Evolutionary conservation across 2,797 vertebrate genomes (phyloP).

Genomic region (Aplochiton taeniatus): DNA sequence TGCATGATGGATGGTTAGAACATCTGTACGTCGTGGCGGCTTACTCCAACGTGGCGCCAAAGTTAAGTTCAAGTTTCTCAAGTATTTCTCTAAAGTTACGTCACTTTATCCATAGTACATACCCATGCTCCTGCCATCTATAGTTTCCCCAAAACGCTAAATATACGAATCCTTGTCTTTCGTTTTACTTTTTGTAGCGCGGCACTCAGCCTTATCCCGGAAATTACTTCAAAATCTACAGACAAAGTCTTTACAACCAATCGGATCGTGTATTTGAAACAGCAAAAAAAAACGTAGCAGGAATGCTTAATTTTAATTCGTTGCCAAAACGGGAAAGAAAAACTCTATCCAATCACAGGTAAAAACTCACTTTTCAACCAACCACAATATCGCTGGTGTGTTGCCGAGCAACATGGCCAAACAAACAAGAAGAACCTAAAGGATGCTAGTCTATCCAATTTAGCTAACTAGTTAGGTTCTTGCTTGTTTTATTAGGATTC

Average conservation of each 20-base stretch:
- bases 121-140: slow-evolving; percentile 36
- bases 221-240: slow-evolving; percentile 41
- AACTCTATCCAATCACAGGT: slow-evolving; percentile 12
- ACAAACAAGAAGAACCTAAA: neutral
- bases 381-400: slow-evolving; percentile 11
- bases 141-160: neutral
- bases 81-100: neutral
- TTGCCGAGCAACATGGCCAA: slow-evolving; percentile 29
- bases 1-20: no score
- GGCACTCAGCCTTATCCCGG: slow-evolving; percentile 9
- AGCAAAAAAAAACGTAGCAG: neutral
- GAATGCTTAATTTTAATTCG: slow-evolving; percentile 25
- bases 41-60: no score
- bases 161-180: neutral
- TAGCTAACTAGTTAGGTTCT: no score
- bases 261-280: slow-evolving; percentile 1
- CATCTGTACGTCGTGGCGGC: no score
- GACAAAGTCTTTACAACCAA: slow-evolving; percentile 29
- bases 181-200: neutral
- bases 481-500: neutral
- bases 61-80: neutral
- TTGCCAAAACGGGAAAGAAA: neutral
- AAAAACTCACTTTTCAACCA: slow-evolving; percentile 9
- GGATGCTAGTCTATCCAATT: no score
- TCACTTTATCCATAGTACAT: slow-evolving; percentile 7